These are phyloP conservation scores for Anabas testudineus DNA, from an alignment of 2,797 vertebrate species.

Conservation along the genomic window DNA sequence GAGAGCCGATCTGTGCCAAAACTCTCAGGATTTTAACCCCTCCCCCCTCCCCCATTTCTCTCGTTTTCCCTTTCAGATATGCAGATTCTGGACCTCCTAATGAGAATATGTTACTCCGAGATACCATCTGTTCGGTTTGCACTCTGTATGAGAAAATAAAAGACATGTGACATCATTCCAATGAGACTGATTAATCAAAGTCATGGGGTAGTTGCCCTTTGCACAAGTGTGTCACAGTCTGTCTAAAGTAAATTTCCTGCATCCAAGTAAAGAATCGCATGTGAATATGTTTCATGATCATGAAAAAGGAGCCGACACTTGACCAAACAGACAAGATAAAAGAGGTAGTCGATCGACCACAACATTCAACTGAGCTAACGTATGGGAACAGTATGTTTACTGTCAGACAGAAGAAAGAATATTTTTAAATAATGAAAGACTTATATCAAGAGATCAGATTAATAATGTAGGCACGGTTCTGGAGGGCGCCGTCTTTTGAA, in stretches of 20 bases:
- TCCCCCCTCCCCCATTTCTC: conserved; percentile 41
- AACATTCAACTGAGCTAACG: not conserved
- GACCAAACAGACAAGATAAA: conserved; percentile 2
- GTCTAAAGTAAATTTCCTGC: conserved; percentile 34
- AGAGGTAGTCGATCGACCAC: not conserved
- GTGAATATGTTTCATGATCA: conserved; percentile 1
- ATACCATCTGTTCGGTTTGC: conserved; percentile 85
- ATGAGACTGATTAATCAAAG: conserved; percentile 78
- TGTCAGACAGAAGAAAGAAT: conserved; percentile 15
- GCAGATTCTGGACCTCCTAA: conserved; percentile 82
- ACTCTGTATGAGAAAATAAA: conserved; percentile 74
- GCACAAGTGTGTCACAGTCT: conserved; percentile 48
- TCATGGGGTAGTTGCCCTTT: conserved; percentile 65
- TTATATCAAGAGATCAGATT: conserved; percentile 29
- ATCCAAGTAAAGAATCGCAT: conserved; percentile 5
- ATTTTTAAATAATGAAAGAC: conserved; percentile 29
- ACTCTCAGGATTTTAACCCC: conserved; percentile 78
- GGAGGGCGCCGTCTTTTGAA: conserved; percentile 27
- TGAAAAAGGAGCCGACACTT: not conserved
- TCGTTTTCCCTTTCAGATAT: conserved; percentile 77
- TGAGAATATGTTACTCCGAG: conserved; percentile 84
- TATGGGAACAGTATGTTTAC: not conserved
- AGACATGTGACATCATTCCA: conserved; percentile 72
- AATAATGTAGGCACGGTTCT: conserved; percentile 2
- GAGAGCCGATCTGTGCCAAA: conserved; percentile 82